Base-by-base conservation (phyloP, 2,113 vertebrate species). In the Myrmecophaga tridactyla region DNA sequence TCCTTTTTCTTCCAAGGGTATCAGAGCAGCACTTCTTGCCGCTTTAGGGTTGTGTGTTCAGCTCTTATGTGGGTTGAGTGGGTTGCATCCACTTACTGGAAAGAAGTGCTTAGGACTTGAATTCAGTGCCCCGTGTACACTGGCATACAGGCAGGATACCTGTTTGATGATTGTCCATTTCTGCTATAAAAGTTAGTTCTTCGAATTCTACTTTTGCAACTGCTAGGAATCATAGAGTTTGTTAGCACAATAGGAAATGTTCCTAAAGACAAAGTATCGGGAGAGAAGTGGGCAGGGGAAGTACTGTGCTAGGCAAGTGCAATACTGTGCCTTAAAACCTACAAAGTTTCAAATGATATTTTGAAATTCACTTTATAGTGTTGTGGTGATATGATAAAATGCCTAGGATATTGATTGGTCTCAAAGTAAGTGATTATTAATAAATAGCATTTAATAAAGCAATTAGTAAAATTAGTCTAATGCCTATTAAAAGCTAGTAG, bases 141-240 rank as follows among this genome's bases (percentile, higher is more conserved):
- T 76, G 63, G 29, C n/a, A 53, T 89, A 60, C 11, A 58, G 39
- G 46, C 41, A 75, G 9, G 36, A 36, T 76, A 39, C 34, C 53
- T 70, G 6, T 75, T 92, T 48, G 18, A 67, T 60, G 62, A 21
- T 69, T 89, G 23, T 63, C 10, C 0, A 0, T 92, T 94, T 96
- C 39, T 92, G 46, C 51, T 25, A 9, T 86, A 51, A 43, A 85
- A 65, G n/a, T 90, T 93, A 81, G 73, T 82, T 89, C 21, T 94
- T 81, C 58, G 86, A 4, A 62, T 94, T 96, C 29, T 91, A 6
- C 6, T 77, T 94, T 60, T 6, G 31, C 56, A 90, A 29, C 14
- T 58, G 15, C 11, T 63, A 60, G 82, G 46, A 60, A 96, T n/a
- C 25, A 46, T 41, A 65, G n/a, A 90, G 29, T n/a, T 91, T 95